These are phyloP conservation scores for Synanthedon tipuliformis DNA, from an alignment of 2,888 invertebrate genomes.

Conservation along the genomic window DNA sequence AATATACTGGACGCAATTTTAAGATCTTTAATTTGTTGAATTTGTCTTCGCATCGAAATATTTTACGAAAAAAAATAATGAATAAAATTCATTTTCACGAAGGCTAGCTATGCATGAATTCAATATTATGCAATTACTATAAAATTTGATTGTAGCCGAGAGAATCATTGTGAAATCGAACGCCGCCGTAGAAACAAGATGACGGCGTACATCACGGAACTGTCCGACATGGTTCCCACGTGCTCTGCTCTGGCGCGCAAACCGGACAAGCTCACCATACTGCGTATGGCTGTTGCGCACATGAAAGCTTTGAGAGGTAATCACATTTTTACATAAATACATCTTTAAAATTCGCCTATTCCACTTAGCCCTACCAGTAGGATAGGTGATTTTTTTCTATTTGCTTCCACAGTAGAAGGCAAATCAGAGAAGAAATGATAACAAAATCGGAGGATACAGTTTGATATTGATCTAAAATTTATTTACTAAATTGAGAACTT, in stretches of 20 bases:
- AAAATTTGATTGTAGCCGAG: slow-evolving; percentile 73
- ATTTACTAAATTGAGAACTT: too few species aligned
- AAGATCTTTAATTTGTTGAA: too few species aligned
- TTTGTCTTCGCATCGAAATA: too few species aligned
- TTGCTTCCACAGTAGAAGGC: too few species aligned
- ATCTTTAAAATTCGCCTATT: neutral
- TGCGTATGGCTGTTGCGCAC: slow-evolving; percentile 99
- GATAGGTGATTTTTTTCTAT: neutral
- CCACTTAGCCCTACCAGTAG: neutral
- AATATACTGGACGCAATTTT: too few species aligned
- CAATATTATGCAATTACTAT: too few species aligned
- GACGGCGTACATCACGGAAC: slow-evolving; percentile 99
- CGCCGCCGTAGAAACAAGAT: slow-evolving; percentile 98
- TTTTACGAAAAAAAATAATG: too few species aligned
- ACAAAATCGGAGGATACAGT: too few species aligned
- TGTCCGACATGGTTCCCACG: slow-evolving; percentile 99
- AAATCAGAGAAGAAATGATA: too few species aligned
- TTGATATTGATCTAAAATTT: too few species aligned
- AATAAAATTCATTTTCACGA: too few species aligned
- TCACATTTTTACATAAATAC: neutral
- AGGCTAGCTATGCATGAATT: too few species aligned
- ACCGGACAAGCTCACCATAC: slow-evolving; percentile 98
- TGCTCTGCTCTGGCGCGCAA: slow-evolving; percentile 97
- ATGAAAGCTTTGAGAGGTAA: slow-evolving; percentile 97
- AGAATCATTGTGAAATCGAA: slow-evolving; percentile 99